Base-by-base conservation (phyloP, 2,888 invertebrate species). In the Pardosa pseudoannulata region DNA sequence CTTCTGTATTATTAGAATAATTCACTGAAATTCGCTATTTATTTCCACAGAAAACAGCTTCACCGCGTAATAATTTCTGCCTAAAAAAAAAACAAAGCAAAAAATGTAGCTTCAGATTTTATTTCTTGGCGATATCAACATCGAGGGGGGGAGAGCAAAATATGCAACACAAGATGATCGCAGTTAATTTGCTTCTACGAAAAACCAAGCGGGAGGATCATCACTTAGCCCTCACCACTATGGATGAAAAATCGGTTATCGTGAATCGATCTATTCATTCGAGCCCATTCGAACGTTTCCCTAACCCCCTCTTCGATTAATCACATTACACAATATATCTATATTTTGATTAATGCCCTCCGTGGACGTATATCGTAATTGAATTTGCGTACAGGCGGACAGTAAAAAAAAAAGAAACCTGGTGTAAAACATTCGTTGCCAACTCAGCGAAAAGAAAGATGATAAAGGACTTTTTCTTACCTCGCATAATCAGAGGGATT, bases 291-390 rank as follows among this genome's bases (percentile, higher is more conserved):
- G 29, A 67, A 67, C 27, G 32, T 36, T 31, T 32, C 32, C n/a
- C n/a, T n/a, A n/a, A n/a, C n/a, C n/a, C 67, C 36, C 67, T n/a
- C 36, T 19, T 67, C 67, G 32, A 67, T 67, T 67, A 67, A 67
- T 67, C 67, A 67, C 23, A 31, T 32, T 19, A 19, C 19, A 67
- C 67, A 67, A 67, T 67, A 67, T 68, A 64, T 62, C 64, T 6
- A 32, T 23, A 28, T 28, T 39, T 81, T 81, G 81, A 81, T 81
- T 81, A 81, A 81, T 81, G 81, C 67, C 13, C 32, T 32, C 32
- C 56, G 41, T 46, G 56, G 56, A 6, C 31, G 32, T 29, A 75
- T 75, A 73, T 75, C 81, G 56, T 81, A 81, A 81, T 81, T 81
- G 81, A 81, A 81, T 81, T 70, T 81, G 70, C 67, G 81, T 23